Percentiles rank a stretch among this genome's conserved stretches.
These are phyloP conservation scores for Drosophila pallidifrons DNA, from an alignment of 1,140 invertebrate species.

Conservation along the genomic window DNA sequence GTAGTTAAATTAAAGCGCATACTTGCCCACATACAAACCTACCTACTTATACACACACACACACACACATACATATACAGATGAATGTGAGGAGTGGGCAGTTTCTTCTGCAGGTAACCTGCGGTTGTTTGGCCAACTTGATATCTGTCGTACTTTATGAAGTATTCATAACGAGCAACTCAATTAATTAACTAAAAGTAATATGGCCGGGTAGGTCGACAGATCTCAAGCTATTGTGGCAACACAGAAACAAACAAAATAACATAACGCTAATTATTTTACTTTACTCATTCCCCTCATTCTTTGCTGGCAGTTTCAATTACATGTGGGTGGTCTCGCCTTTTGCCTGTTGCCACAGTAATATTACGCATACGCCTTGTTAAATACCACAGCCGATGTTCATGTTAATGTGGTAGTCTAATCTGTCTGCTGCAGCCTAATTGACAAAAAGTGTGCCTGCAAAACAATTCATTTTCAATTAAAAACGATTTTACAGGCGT, in stretches of 20 bases:
- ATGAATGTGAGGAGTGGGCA: slow-evolving; percentile 37
- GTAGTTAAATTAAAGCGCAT: slow-evolving; percentile 51
- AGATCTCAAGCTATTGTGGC: slow-evolving; percentile 49
- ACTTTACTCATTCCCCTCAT: slow-evolving; percentile 34
- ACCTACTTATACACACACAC: neutral
- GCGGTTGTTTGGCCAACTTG: slow-evolving; percentile 69
- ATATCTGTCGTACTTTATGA: slow-evolving; percentile 61
- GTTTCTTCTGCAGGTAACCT: slow-evolving; percentile 64
- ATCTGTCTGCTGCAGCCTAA: neutral
- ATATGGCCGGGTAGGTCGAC: slow-evolving; percentile 32
- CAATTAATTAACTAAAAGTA: slow-evolving; percentile 80
- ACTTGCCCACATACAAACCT: slow-evolving; percentile 15
- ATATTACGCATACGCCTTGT: slow-evolving; percentile 1
- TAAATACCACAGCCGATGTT: neutral
- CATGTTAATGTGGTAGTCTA: neutral
- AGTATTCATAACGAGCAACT: slow-evolving; percentile 78
- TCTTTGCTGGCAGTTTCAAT: slow-evolving; percentile 60
- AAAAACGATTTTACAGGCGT: too few species aligned
- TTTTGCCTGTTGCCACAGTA: slow-evolving; percentile 46
- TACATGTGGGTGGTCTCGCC: slow-evolving; percentile 40
- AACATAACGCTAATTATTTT: slow-evolving; percentile 76
- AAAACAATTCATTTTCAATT: neutral
- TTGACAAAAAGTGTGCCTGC: neutral
- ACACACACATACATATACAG: neutral
- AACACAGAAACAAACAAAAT: slow-evolving; percentile 47